Evolutionary conservation across 2,113 vertebrate genomes (phyloP).

Genomic region (Sisor rabdophorus): DNA sequence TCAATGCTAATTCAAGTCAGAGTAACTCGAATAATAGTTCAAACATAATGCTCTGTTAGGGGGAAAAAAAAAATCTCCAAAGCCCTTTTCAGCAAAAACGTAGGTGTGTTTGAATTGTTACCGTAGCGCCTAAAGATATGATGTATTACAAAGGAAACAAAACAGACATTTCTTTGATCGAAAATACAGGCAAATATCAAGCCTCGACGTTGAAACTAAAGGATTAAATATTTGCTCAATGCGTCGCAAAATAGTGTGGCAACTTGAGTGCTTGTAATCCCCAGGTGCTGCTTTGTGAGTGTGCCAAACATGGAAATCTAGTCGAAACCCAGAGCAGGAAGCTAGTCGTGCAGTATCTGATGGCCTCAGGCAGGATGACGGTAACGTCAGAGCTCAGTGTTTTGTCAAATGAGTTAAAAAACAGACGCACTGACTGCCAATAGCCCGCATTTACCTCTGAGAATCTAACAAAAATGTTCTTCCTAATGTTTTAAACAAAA

Average conservation of each 20-base stretch:
- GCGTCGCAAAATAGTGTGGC: conserved; percentile 42
- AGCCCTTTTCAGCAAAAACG: neutral
- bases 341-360: conserved; percentile 56
- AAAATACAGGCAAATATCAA: conserved; percentile 24
- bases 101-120: neutral
- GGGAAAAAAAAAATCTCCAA: neutral
- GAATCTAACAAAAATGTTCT: neutral
- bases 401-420: conserved; percentile 13
- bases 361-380: conserved; percentile 43
- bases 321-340: conserved; percentile 63
- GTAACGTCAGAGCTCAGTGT: conserved; percentile 52
- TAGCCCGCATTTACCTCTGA: conserved; percentile 19
- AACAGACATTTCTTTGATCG: neutral
- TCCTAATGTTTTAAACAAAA: too few relatives aligned
- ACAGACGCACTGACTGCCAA: conserved; percentile 10
- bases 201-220: conserved; percentile 25
- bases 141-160: neutral
- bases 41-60: neutral
- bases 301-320: conserved; percentile 56
- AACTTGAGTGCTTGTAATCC: conserved; percentile 46
- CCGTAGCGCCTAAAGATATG: neutral
- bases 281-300: conserved; percentile 47
- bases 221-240: conserved; percentile 50
- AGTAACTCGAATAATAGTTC: neutral
- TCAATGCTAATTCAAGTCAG: conserved; percentile 12